Evolutionary conservation across 2,797 vertebrate species (phyloP).

Genomic region (Uromys caudimaculatus): DNA sequence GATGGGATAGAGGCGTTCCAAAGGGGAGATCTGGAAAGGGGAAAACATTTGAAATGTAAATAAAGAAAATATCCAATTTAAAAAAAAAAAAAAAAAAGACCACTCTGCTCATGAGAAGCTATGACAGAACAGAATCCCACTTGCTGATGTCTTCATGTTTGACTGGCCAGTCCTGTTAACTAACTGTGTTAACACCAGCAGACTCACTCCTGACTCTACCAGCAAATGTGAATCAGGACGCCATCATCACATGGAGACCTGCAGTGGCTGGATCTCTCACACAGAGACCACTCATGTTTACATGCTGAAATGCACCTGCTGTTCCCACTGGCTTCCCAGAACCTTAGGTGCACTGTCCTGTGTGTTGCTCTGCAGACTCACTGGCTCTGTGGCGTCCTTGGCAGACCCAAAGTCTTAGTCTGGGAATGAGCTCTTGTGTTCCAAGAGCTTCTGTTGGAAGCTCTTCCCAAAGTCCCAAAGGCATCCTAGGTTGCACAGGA

Average conservation of each 20-base stretch:
- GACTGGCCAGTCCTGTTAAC: conserved; percentile 48
- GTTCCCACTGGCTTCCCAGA: background rate
- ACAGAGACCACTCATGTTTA: background rate
- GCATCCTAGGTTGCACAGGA: conserved; percentile 34
- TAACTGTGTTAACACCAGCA: conserved; percentile 56
- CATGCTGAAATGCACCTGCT: background rate
- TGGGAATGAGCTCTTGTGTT: background rate
- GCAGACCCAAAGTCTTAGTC: background rate
- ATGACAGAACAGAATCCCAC: background rate
- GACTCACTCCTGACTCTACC: background rate
- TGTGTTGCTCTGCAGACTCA: background rate
- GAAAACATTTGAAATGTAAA: too few species aligned
- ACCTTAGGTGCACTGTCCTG: background rate
- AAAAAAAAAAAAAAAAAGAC: background rate
- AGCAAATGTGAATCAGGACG: conserved; percentile 53
- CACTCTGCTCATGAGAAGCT: background rate
- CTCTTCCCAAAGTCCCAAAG: conserved; percentile 38
- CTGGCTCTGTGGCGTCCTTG: background rate
- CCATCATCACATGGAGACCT: background rate
- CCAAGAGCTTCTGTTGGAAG: background rate
- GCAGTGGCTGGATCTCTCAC: conserved; percentile 19
- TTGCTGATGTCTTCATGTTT: conserved; percentile 55
- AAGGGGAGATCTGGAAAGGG: too few species aligned
- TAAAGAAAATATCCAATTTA: too few species aligned
- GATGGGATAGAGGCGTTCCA: too few species aligned